phyloP scores from a whole-genome alignment of 2,888 invertebrate genomes.

The Ptilodon capucinus region DNA sequence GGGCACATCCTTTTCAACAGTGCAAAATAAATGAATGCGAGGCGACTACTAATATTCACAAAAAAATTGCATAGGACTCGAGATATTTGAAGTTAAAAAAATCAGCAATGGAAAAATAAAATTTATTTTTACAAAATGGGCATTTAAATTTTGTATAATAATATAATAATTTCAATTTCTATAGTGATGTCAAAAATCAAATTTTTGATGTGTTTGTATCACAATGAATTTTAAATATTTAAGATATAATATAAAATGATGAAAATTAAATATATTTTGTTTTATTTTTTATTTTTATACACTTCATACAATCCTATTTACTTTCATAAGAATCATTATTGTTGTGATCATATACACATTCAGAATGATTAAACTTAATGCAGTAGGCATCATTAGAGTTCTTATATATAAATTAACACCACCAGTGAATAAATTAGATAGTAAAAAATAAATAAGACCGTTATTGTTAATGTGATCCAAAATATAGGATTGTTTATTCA shows the following conservation, averaged over 20 bases:
- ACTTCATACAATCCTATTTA: constrained; percentile 70
- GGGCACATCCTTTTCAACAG: no score
- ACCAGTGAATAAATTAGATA: constrained; percentile 93
- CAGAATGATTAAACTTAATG: constrained; percentile 78
- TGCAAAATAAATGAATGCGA: no score
- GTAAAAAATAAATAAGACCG: constrained; percentile 91
- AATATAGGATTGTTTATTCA: constrained; percentile 75
- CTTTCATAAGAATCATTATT: constrained; percentile 46
- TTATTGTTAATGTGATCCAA: constrained; percentile 90
- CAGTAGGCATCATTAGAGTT: constrained; percentile 78
- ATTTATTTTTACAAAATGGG: neutral
- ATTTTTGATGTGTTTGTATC: constrained; percentile 1
- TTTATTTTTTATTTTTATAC: constrained; percentile 46
- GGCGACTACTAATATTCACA: no score
- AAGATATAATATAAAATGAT: constrained; percentile 9
- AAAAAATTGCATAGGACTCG: no score
- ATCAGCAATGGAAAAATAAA: no score
- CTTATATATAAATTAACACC: constrained; percentile 87
- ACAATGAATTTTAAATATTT: constrained; percentile 10
- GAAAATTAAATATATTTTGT: constrained; percentile 12
- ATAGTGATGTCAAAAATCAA: neutral
- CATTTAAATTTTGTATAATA: neutral
- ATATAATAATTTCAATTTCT: constrained; percentile 1
- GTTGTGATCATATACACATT: constrained; percentile 80
- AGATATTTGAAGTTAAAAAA: no score